Conservation (phyloP, 1,140 invertebrate genomes). For the Drosophila bipectinata region DNA sequence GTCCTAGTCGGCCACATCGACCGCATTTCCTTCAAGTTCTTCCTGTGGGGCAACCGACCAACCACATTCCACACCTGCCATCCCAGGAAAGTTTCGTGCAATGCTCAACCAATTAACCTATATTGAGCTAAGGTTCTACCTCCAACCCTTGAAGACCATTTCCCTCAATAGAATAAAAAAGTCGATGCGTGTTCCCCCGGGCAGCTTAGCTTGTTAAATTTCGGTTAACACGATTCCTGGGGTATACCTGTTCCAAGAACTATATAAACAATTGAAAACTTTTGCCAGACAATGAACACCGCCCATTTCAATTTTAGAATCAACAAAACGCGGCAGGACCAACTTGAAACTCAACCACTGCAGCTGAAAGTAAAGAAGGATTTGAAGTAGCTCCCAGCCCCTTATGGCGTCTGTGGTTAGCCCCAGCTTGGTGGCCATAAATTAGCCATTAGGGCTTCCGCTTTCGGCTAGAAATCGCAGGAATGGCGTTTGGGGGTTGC, state of each 20-base stretch:
- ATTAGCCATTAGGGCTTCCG: conserved; percentile 81
- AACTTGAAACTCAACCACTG: conserved; percentile 42
- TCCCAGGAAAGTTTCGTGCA: conserved; percentile 41
- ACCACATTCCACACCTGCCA: conserved; percentile 62
- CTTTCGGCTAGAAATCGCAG: conserved; percentile 10
- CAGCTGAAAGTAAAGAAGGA: conserved; percentile 16
- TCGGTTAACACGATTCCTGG: conserved; percentile 36
- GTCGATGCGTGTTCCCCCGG: conserved; percentile 38
- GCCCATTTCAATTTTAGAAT: conserved; percentile 80
- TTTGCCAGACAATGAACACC: conserved; percentile 71
- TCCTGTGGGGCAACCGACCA: conserved; percentile 27
- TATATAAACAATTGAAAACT: conserved; percentile 80
- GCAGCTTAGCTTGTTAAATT: conserved; percentile 43
- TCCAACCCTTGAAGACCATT: conserved; percentile 11
- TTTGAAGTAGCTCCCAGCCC: background rate
- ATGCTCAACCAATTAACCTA: conserved; percentile 76
- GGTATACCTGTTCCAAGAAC: conserved; percentile 47
- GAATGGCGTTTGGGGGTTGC: conserved; percentile 7
- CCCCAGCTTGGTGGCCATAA: conserved; percentile 67
- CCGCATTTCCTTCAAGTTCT: conserved; percentile 34
- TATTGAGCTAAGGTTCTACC: conserved; percentile 35
- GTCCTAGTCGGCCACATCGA: conserved; percentile 31
- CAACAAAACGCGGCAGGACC: conserved; percentile 51
- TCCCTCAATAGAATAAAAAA: background rate
- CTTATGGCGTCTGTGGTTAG: conserved; percentile 49